Percentiles rank a stretch among this genome's conserved stretches.
These are phyloP conservation scores for Acrocephalus kingi DNA, from an alignment of 2,113 vertebrate genomes.

Conservation along the genomic window DNA sequence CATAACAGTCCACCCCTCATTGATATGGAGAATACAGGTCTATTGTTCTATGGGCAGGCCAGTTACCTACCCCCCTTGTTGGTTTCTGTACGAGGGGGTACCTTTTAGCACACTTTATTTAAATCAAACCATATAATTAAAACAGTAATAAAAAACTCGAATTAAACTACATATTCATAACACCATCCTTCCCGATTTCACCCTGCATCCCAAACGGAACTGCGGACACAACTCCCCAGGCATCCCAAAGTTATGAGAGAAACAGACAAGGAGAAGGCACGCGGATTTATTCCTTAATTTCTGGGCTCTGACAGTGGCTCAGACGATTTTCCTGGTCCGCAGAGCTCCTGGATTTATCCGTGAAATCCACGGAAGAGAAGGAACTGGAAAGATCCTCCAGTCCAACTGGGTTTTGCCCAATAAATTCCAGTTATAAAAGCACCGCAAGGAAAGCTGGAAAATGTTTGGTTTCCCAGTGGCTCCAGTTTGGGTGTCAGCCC, in stretches of 20 bases:
- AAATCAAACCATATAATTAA: too few species aligned
- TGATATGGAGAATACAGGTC: too few species aligned
- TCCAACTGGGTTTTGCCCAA: rapidly evolving
- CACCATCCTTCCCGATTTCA: neutral
- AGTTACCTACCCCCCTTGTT: too few species aligned
- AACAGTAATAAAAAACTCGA: too few species aligned
- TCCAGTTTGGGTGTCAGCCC: neutral
- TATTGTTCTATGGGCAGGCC: too few species aligned
- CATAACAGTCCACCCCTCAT: too few species aligned
- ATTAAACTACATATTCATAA: too few species aligned
- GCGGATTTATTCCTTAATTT: neutral
- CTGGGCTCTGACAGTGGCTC: neutral
- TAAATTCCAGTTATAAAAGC: neutral
- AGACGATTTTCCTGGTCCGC: neutral
- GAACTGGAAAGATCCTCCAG: neutral
- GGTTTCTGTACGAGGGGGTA: too few species aligned
- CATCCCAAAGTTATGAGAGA: neutral
- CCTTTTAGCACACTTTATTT: too few species aligned
- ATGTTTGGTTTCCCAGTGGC: neutral
- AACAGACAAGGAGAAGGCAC: neutral
- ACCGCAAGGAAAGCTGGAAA: neutral
- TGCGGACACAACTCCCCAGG: neutral
- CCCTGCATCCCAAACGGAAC: neutral
- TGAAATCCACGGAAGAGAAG: neutral
- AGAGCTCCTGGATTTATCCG: neutral